A percentile compares a stretch with the other conserved stretches of the same genome.
These are phyloP conservation scores for Pteronura brasiliensis DNA, from an alignment of 2,113 vertebrate species.

Conservation along the genomic window DNA sequence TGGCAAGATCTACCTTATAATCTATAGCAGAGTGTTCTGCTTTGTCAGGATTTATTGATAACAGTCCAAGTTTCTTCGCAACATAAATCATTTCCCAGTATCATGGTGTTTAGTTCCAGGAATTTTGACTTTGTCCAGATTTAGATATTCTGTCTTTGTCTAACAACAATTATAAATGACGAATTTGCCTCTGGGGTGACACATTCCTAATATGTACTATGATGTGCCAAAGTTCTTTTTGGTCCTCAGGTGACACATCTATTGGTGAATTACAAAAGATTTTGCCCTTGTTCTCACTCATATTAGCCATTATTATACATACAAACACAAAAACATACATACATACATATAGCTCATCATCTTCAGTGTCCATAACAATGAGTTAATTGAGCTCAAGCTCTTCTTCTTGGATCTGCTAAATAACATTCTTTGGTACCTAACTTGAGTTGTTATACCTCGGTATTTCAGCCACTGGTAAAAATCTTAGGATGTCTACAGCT, in stretches of 20 bases:
- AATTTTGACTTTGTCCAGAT: conserved; percentile 34
- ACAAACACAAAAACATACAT: background rate
- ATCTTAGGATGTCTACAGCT: background rate
- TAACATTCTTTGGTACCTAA: background rate
- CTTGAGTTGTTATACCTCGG: background rate
- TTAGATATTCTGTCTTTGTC: background rate
- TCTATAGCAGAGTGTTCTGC: background rate
- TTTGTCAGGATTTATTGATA: conserved; percentile 18
- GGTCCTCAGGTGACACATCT: background rate
- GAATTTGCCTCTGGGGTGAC: background rate
- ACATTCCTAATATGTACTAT: background rate
- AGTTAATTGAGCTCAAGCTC: background rate
- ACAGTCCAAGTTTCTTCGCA: background rate
- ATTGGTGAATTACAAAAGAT: background rate
- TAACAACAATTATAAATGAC: background rate
- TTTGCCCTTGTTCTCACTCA: background rate
- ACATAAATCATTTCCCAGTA: background rate
- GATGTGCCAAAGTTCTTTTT: background rate
- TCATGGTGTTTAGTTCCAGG: background rate
- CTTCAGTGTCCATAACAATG: background rate
- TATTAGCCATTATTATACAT: background rate
- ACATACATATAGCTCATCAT: background rate
- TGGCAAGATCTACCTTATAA: background rate
- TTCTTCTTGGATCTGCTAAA: background rate
- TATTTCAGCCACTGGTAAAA: background rate